These are phyloP conservation scores for Chionis minor DNA, from an alignment of 2,113 vertebrate genomes.

Conservation along the genomic window DNA sequence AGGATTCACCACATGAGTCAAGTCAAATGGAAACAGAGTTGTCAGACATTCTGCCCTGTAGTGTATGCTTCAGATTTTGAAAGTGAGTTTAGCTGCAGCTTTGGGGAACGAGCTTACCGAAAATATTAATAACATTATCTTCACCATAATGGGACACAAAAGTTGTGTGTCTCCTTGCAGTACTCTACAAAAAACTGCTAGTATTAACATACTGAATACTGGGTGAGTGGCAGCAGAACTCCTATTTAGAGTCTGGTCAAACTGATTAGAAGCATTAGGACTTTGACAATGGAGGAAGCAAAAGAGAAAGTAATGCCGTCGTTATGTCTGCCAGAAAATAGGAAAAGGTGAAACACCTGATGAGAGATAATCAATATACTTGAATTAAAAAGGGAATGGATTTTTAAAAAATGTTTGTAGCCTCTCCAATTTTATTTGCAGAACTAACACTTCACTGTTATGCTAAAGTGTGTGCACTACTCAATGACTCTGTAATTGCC, in stretches of 20 bases:
- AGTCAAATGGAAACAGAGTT: not conserved
- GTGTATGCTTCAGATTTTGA: not conserved
- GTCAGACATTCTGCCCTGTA: not conserved
- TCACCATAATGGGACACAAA: not conserved
- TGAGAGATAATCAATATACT: not conserved
- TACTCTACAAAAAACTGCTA: not conserved
- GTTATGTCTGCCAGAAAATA: not conserved
- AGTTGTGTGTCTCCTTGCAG: not conserved
- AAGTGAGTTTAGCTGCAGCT: not conserved
- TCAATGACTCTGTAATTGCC: not conserved
- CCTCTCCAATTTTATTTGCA: not conserved
- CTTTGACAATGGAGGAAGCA: not conserved
- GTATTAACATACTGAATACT: not conserved
- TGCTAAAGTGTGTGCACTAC: not conserved
- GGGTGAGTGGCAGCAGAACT: not conserved
- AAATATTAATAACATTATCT: not conserved
- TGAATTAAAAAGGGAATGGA: not conserved
- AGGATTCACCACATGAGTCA: not conserved
- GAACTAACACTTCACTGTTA: not conserved
- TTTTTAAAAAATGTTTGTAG: not conserved
- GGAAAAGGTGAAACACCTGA: not conserved
- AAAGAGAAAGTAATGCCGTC: not conserved
- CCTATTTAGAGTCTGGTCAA: not conserved
- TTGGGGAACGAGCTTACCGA: not conserved
- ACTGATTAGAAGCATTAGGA: not conserved